Conservation (phyloP, 1,140 invertebrate species). For the Zelostemma sp. region DNA sequence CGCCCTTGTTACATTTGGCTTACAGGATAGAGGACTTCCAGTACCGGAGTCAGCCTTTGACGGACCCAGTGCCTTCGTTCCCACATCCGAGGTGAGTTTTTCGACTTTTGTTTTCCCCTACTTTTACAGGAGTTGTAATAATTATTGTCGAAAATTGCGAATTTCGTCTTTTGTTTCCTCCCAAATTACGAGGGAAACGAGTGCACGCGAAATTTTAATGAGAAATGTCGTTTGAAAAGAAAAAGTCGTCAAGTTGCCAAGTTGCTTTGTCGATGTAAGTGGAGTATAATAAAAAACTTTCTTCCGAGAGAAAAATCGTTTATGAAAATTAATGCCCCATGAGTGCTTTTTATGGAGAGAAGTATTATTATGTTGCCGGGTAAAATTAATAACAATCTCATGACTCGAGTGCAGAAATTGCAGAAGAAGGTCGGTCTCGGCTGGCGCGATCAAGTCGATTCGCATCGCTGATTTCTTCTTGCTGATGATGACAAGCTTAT, state of each 20-base stretch:
- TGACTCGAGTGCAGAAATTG: slow-evolving; percentile 42
- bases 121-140: background rate
- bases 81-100: slow-evolving; percentile 71
- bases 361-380: slow-evolving; percentile 28
- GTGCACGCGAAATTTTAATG: too few species aligned
- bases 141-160: background rate
- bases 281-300: too few species aligned
- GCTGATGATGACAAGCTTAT: slow-evolving; percentile 17
- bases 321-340: slow-evolving; percentile 29
- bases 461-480: slow-evolving; percentile 41
- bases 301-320: too few species aligned
- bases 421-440: slow-evolving; percentile 39
- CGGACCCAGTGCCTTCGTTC: slow-evolving; percentile 73
- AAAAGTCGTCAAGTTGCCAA: too few species aligned
- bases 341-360: too few species aligned
- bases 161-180: too few species aligned
- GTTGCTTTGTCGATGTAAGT: too few species aligned
- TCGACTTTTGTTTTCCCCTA: background rate
- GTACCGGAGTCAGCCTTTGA: slow-evolving; percentile 70
- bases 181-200: too few species aligned
- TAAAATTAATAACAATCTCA: slow-evolving; percentile 41
- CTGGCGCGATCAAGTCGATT: slow-evolving; percentile 35
- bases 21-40: slow-evolving; percentile 72
- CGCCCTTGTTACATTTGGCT: slow-evolving; percentile 40
- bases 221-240: too few species aligned